phyloP scores from a whole-genome alignment of 2,888 invertebrate species.

The Dusona sp. region DNA sequence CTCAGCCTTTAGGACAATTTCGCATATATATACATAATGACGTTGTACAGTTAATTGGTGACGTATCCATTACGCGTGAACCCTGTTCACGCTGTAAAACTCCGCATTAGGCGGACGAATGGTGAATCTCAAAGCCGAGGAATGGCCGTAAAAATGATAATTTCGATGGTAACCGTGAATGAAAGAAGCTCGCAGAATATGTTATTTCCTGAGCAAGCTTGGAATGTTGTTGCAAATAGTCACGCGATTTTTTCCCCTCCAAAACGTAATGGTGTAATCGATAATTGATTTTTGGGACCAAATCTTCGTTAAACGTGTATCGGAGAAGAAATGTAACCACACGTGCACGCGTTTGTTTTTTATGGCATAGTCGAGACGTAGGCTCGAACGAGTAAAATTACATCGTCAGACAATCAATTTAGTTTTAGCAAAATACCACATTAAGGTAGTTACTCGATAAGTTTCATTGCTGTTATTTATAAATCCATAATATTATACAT shows the following conservation, averaged over 20 bases:
- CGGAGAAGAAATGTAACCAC: background rate
- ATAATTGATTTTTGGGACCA: conserved; percentile 68
- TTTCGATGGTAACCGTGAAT: conserved; percentile 36
- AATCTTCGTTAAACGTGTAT: conserved; percentile 54
- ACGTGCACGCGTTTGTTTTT: conserved; percentile 33
- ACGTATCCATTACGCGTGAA: conserved; percentile 21
- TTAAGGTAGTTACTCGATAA: conserved; percentile 45
- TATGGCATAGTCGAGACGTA: conserved; percentile 25
- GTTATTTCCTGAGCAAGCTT: conserved; percentile 39
- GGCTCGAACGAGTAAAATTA: conserved; percentile 43
- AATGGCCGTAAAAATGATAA: background rate
- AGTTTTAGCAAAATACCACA: conserved; percentile 52
- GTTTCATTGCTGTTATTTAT: conserved; percentile 41
- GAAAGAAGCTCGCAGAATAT: conserved; percentile 45
- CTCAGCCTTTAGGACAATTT: background rate
- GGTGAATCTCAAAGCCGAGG: conserved; percentile 5
- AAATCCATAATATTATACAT: conserved; percentile 39
- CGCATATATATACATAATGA: background rate
- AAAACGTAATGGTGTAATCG: conserved; percentile 53
- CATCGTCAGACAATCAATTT: conserved; percentile 67
- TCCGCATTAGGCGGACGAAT: conserved; percentile 5
- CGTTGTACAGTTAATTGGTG: conserved; percentile 51
- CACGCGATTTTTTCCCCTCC: conserved; percentile 29
- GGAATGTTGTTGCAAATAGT: conserved; percentile 52
- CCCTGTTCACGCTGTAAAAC: too few species aligned